These are phyloP conservation scores for Myotis brandtii DNA, from an alignment of 2,113 vertebrate genomes.

Conservation along the genomic window DNA sequence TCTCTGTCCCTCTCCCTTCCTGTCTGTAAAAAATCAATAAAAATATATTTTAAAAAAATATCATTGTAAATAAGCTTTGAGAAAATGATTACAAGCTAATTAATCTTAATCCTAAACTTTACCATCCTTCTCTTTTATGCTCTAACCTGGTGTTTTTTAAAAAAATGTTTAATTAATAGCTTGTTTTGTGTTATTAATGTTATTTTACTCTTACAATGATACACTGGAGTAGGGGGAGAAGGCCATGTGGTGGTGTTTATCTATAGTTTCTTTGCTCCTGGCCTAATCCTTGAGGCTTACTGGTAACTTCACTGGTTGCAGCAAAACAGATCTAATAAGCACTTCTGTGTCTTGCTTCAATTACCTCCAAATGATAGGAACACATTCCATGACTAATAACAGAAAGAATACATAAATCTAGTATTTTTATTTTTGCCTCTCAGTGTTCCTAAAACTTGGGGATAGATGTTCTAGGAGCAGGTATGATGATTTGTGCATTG, in stretches of 20 bases:
- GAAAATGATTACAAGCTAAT: constrained; percentile 22
- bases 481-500: too few relatives aligned
- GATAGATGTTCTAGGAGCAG: not conserved
- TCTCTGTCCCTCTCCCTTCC: too few relatives aligned
- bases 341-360: not conserved
- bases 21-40: too few relatives aligned
- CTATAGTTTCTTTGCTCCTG: not conserved
- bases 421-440: constrained; percentile 12
- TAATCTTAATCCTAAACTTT: constrained; percentile 26
- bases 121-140: not conserved
- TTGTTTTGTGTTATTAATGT: not conserved
- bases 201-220: constrained; percentile 25
- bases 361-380: not conserved
- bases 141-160: not conserved
- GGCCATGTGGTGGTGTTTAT: not conserved
- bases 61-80: not conserved
- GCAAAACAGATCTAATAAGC: constrained; percentile 13
- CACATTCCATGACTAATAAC: not conserved
- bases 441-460: not conserved
- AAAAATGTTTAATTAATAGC: not conserved
- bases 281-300: not conserved
- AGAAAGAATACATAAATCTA: not conserved
- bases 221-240: not conserved
- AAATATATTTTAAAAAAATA: too few relatives aligned
- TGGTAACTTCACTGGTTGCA: not conserved